Evolutionary conservation across 2,888 invertebrate genomes (phyloP).

Genomic region (Eucera pruinosa): DNA sequence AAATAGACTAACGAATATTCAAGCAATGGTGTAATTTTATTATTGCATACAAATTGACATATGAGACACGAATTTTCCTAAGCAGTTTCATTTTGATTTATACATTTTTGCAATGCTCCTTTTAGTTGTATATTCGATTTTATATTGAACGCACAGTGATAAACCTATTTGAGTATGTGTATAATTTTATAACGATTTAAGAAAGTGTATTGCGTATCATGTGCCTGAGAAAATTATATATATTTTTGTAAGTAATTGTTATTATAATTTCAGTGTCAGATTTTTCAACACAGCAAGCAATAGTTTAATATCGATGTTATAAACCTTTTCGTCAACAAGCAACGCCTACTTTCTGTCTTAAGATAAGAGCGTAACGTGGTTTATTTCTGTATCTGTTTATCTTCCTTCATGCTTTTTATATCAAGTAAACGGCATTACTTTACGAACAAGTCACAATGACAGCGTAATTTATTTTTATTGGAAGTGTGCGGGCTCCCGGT

Average conservation of each 20-base stretch:
- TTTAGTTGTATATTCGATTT: slow-evolving; percentile 27
- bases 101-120: slow-evolving; percentile 13
- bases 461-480: slow-evolving; percentile 12
- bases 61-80: not conserved
- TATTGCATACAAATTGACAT: slow-evolving; percentile 12
- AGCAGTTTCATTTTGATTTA: slow-evolving; percentile 1
- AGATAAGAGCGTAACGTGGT: slow-evolving; percentile 19
- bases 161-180: slow-evolving; percentile 15
- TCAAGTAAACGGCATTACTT: slow-evolving; percentile 5
- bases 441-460: not conserved
- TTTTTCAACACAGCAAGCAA: slow-evolving; percentile 19
- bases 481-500: too few species aligned
- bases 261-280: slow-evolving; percentile 36
- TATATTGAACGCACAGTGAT: slow-evolving; percentile 37
- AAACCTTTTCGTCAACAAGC: slow-evolving; percentile 14
- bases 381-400: slow-evolving; percentile 27
- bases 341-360: slow-evolving; percentile 19
- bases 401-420: slow-evolving; percentile 21
- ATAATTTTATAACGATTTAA: slow-evolving; percentile 40
- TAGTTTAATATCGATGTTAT: slow-evolving; percentile 22
- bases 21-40: slow-evolving; percentile 14
- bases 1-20: slow-evolving; percentile 24
- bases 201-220: slow-evolving; percentile 44
- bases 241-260: slow-evolving; percentile 57
- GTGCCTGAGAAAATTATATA: slow-evolving; percentile 51